phyloP scores from a whole-genome alignment of 2,113 vertebrate species.

The Apodemus sylvaticus region DNA sequence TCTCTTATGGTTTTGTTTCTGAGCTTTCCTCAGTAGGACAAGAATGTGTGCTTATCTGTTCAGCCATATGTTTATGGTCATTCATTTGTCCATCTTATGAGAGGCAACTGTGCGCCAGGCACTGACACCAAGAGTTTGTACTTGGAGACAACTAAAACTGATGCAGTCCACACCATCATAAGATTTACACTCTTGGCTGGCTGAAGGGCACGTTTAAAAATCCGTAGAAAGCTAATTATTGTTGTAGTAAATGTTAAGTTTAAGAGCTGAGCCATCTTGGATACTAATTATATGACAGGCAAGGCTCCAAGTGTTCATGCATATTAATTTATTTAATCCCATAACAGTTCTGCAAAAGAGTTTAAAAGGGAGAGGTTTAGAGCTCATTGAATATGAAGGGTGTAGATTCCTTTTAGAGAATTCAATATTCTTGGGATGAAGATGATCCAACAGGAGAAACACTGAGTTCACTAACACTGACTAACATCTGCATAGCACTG shows the following conservation, averaged over 20 bases:
- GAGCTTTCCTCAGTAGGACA: not conserved
- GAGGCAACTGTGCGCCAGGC: not conserved
- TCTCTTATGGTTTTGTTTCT: not conserved
- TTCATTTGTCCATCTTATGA: not conserved
- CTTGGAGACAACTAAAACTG: not conserved
- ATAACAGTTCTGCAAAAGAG: slow-evolving; percentile 34
- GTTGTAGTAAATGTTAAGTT: slow-evolving; percentile 61
- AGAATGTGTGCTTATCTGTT: not conserved
- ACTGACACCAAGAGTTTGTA: not conserved
- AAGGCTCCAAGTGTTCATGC: slow-evolving; percentile 51
- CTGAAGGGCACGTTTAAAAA: slow-evolving; percentile 2
- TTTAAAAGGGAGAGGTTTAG: slow-evolving; percentile 36
- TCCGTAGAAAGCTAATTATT: slow-evolving; percentile 56
- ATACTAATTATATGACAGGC: slow-evolving; percentile 63
- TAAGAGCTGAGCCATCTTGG: slow-evolving; percentile 51
- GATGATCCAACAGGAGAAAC: not conserved
- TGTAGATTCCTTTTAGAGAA: not conserved
- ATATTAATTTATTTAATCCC: slow-evolving; percentile 68
- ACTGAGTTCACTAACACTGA: not conserved
- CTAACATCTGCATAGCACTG: not conserved
- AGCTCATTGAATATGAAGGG: slow-evolving; percentile 25
- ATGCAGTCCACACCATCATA: not conserved
- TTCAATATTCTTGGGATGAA: not conserved
- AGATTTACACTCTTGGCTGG: not conserved
- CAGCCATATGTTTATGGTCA: not conserved